Base-by-base conservation (phyloP, 2,113 vertebrate species). In the Cisticola juncidis region DNA sequence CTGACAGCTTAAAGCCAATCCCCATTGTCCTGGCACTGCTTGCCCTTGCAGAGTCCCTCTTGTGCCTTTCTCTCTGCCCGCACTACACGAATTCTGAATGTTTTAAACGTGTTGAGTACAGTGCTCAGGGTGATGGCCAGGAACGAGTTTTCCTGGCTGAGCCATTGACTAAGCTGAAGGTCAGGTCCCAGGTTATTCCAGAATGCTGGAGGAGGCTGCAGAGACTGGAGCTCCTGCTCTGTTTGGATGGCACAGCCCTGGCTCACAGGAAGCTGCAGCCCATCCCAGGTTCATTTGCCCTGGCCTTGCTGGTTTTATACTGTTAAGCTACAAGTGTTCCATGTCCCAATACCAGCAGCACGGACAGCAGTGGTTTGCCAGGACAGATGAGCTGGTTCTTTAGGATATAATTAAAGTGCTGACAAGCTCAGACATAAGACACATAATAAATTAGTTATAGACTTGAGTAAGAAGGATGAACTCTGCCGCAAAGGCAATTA, bases 391-490 rank as follows among this genome's bases (percentile, higher is more conserved):
- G 68, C 33, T 0, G 1, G 60, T 86, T 96, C 86, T 94, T 61
- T 74, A 29, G 70, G 91, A 88, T 81, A 56, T 71, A 94, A 94
- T 95, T 91, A 93, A 77, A 89, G 77, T 91, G 86, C 83, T 86
- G 86, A 92, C 82, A 88, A 83, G 51, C 53, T 94, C 64, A 95
- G 81, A 36, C 54, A 24, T 44, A 91, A 92, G 73, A 68, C 69
- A 81, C 51, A 4, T 78, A 92, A 94, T 93, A 94, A 95, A 93
- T 95, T 89, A 94, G 94, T 86, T 92, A 81, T 64, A 94, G 72
- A 85, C 83, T 77, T 89, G 77, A 74, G 36, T 81, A 74, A 91
- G 86, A 91, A 81, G 77, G 86, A 87, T 95, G 80, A 94, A 81
- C 81, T 88, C 80, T 84, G 65, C 86, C 0, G 1, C 68, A 70